Evolutionary conservation across 2,113 vertebrate species (phyloP).

Genomic region (Pedetes capensis): DNA sequence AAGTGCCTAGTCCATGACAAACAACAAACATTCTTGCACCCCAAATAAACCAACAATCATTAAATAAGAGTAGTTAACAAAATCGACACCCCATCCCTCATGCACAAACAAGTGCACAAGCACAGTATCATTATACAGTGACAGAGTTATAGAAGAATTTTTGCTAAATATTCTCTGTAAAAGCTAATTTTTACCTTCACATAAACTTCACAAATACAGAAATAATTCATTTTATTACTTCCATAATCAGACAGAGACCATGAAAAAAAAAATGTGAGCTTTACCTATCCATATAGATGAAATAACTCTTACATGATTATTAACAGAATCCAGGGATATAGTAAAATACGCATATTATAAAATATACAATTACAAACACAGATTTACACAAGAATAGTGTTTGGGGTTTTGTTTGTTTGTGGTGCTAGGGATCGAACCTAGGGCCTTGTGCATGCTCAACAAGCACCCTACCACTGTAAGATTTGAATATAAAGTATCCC

Average conservation of each 20-base stretch:
- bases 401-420: too few species aligned
- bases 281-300: not conserved
- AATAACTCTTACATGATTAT: not conserved
- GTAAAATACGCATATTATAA: not conserved
- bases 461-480: not conserved
- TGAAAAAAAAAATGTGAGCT: not conserved
- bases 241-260: not conserved
- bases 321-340: not conserved
- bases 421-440: not conserved
- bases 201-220: not conserved
- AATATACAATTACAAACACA: not conserved
- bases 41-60: not conserved
- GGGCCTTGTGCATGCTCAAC: not conserved
- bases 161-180: not conserved
- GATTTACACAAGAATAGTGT: not conserved
- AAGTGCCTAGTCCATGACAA: too few species aligned
- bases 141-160: not conserved
- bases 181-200: slow-evolving; percentile 36
- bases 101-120: not conserved
- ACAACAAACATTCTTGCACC: too few species aligned
- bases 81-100: not conserved
- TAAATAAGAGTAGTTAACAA: not conserved
- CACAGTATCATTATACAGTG: not conserved
- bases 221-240: not conserved
- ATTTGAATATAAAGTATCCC: too few species aligned